A percentile compares a stretch with the other conserved stretches of the same genome.
Evolutionary conservation across 2,888 invertebrate genomes (phyloP).

Genomic region (Eurytoma adleriae): DNA sequence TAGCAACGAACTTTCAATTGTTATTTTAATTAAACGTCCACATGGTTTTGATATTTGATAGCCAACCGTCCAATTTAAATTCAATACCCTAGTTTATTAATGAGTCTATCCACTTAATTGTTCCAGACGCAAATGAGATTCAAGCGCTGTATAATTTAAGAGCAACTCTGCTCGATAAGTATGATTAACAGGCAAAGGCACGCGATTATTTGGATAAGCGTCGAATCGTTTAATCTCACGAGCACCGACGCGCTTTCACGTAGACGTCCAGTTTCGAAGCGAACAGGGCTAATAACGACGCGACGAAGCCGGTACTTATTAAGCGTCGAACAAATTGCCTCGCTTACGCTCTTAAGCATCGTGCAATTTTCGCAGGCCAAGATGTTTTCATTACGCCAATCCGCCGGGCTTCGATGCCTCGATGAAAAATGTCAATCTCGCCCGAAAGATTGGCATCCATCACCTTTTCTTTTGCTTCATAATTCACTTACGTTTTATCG

Average conservation of each 20-base stretch:
- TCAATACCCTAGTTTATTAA: no score
- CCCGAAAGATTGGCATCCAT: neutral
- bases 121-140: no score
- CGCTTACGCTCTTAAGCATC: neutral
- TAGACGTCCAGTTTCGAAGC: neutral
- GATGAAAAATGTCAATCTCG: neutral
- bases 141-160: no score
- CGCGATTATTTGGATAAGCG: neutral
- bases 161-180: no score
- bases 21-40: no score
- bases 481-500: no score
- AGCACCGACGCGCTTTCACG: neutral
- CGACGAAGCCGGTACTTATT: neutral
- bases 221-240: neutral
- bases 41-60: no score
- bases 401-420: neutral
- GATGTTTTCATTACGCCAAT: constrained; percentile 18
- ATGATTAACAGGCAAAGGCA: no score
- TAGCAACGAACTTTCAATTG: no score
- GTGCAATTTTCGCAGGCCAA: neutral
- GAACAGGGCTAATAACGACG: neutral
- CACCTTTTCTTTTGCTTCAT: neutral
- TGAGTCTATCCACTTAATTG: no score
- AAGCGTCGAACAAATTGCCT: neutral
- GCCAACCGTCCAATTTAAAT: no score